phyloP scores from a whole-genome alignment of 2,113 vertebrate species.

The Puffinus mauretanicus region DNA sequence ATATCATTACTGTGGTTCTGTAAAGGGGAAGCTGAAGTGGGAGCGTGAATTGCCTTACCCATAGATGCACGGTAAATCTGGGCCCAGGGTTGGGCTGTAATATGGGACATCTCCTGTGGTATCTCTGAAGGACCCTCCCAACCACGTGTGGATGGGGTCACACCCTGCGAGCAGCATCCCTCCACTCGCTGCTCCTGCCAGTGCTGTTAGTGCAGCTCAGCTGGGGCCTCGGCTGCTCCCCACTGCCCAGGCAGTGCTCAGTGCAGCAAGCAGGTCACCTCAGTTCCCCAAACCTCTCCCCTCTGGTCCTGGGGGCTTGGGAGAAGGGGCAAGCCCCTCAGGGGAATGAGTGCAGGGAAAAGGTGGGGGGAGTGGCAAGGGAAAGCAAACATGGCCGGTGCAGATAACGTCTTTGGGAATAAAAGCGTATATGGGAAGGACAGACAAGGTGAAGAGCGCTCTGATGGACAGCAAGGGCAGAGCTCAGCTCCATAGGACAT shows the following conservation, averaged over 20 bases:
- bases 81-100: not conserved
- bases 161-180: not conserved
- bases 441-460: not conserved
- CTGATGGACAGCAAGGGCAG: not conserved
- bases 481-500: not conserved
- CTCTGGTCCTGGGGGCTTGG: not conserved
- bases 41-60: not conserved
- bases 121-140: not conserved
- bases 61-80: not conserved
- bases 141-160: rapidly evolving
- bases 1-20: not conserved
- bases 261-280: not conserved
- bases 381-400: not conserved
- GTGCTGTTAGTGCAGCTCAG: not conserved
- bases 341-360: not conserved
- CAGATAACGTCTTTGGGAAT: not conserved
- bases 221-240: not conserved
- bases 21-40: not conserved
- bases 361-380: not conserved
- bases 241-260: rapidly evolving
- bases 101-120: not conserved
- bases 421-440: not conserved
- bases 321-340: not conserved
- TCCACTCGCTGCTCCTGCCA: rapidly evolving
- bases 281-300: not conserved